Conservation (phyloP, 1,140 invertebrate genomes). For the Schmidtea mediterranea region DNA sequence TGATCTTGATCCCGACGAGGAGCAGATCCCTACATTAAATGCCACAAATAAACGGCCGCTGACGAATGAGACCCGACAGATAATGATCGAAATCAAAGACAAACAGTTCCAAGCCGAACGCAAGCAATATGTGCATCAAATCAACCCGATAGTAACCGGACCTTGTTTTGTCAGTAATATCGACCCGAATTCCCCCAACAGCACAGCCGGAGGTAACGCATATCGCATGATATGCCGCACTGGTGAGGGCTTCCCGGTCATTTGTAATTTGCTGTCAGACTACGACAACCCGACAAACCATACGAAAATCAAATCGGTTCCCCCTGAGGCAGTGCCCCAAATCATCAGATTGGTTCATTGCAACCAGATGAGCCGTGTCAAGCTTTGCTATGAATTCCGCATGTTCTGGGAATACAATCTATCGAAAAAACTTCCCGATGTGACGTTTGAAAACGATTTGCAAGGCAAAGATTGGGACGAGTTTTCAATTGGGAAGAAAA, state of each 20-base stretch:
- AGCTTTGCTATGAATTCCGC: background rate
- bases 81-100: background rate
- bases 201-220: background rate
- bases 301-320: background rate
- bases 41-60: background rate
- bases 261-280: background rate
- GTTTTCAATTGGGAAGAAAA: no score
- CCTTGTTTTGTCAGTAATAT: background rate
- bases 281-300: background rate
- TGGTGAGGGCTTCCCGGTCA: background rate
- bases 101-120: background rate
- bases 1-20: constrained; percentile 1
- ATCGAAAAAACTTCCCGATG: background rate
- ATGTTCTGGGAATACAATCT: constrained; percentile 1
- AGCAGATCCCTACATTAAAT: no score
- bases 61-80: background rate
- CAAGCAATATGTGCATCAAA: background rate
- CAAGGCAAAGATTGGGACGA: no score
- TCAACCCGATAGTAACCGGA: background rate
- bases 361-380: background rate
- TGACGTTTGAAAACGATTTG: background rate
- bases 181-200: background rate
- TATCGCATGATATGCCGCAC: no score
- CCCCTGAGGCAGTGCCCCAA: background rate
- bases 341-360: background rate